Percentiles rank a stretch among this genome's conserved stretches.
These are phyloP conservation scores for Lordiphosa fenestrarum DNA, from an alignment of 2,888 invertebrate genomes.

Conservation along the genomic window DNA sequence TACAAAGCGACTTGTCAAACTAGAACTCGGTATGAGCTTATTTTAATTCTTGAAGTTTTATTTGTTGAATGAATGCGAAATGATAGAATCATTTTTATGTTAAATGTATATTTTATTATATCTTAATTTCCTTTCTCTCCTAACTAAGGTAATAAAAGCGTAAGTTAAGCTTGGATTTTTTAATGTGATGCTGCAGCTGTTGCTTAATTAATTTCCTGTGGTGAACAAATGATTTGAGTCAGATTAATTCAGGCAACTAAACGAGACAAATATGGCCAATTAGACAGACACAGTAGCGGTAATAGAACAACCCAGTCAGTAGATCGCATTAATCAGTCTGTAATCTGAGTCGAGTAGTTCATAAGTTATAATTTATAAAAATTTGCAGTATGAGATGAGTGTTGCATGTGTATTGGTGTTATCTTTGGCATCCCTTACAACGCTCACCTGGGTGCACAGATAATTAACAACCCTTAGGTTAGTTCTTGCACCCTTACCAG, in stretches of 20 bases:
- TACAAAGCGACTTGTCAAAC: too few relatives aligned
- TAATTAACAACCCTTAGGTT: constrained; percentile 54
- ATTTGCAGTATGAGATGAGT: constrained; percentile 9
- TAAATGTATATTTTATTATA: too few relatives aligned
- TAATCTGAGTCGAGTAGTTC: not conserved
- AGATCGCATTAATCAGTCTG: too few relatives aligned
- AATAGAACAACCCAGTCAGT: not conserved
- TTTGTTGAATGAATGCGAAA: too few relatives aligned
- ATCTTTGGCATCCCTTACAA: constrained; percentile 18
- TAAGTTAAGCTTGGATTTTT: too few relatives aligned
- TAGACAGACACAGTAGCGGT: not conserved
- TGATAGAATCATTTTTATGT: too few relatives aligned
- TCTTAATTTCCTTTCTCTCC: too few relatives aligned
- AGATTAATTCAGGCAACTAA: not conserved
- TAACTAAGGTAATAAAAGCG: too few relatives aligned
- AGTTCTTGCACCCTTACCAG: constrained; percentile 37
- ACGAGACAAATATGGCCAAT: constrained; percentile 1
- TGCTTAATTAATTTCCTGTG: too few relatives aligned
- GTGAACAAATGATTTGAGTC: not conserved
- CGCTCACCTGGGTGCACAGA: constrained; percentile 46
- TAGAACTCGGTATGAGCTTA: too few relatives aligned
- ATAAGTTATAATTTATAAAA: not conserved
- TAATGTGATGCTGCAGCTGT: too few relatives aligned
- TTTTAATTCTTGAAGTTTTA: too few relatives aligned
- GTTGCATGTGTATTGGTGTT: constrained; percentile 21